Base-by-base conservation (phyloP, 2,888 invertebrate genomes). In the Melieria crassipennis region DNA sequence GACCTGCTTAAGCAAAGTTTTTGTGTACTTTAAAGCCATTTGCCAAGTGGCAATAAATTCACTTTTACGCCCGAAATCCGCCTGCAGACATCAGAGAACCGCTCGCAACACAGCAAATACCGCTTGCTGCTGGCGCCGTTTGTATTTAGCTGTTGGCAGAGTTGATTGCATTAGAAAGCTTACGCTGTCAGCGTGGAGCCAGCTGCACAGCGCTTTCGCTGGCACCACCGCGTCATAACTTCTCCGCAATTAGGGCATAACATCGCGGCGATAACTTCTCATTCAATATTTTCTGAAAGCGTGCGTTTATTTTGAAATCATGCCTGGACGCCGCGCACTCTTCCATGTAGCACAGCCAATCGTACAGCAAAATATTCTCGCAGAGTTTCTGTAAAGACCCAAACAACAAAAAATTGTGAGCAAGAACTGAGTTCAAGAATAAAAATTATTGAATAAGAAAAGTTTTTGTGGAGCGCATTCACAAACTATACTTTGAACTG, bases 191-290 rank as follows among this genome's bases (percentile, higher is more conserved):
- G 30, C 3, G 30, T 30, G 30, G 30, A 30, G 30, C 30, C 30
- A 30, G 30, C 30, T 30, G 30, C 30, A 30, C 50, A 50, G 50
- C 2, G 50, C 50, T 50, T 3, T 9, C 9, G 3, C 50, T 50
- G 50, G 3, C 11, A 50, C 11, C 3, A 50, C 64, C 6, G 10
- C 30, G 42, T 71, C 63, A 75, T 50, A 83, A 79, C 85, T 91
- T 91, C 79, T 83, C 83, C 69, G 90, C 90, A 75, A 91, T 80
- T 75, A 92, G 84, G 50, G 90, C 91, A 77, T 89, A 87, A 83
- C 92, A 91, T 79, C 92, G 88, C 0, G 92, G 92, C n/a, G 92
- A 92, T 76, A 90, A 85, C 70, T 84, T 85, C 75, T 90, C 90
- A 81, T 92, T 87, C 73, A 91, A 88, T 72, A 92, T 88, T 83